A percentile compares a stretch with the other conserved stretches of the same genome.
Conservation (phyloP, 2,888 invertebrate species). For the Polymixis flavicincta region DNA sequence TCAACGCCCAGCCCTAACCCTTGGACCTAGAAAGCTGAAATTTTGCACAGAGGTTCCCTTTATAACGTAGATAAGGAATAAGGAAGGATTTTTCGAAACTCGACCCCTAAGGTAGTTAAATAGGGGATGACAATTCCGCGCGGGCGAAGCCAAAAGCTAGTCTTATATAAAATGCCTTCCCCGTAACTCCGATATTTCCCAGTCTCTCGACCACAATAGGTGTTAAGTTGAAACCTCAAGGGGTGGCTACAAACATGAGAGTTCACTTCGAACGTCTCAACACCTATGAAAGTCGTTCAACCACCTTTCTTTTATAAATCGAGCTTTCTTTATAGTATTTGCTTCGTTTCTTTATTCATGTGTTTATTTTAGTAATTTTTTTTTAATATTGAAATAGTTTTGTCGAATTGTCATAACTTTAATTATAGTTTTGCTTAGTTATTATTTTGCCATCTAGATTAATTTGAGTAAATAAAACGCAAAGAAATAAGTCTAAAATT, state of each 20-base stretch:
- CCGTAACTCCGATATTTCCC: not conserved
- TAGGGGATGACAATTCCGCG: no score
- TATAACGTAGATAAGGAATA: no score
- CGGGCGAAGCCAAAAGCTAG: no score
- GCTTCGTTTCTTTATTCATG: not conserved
- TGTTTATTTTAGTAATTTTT: not conserved
- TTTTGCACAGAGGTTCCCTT: no score
- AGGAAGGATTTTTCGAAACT: no score
- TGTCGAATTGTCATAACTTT: not conserved
- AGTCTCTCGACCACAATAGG: constrained; percentile 31
- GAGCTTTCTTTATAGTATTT: not conserved
- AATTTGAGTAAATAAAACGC: no score
- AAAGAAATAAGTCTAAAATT: no score
- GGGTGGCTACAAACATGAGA: constrained; percentile 7
- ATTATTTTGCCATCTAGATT: not conserved
- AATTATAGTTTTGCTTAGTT: not conserved
- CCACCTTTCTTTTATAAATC: constrained; percentile 15
- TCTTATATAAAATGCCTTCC: not conserved
- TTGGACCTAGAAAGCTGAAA: no score
- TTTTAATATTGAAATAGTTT: not conserved
- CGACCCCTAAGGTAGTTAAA: no score
- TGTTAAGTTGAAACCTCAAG: constrained; percentile 25
- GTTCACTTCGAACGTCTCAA: constrained; percentile 25
- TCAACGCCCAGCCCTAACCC: no score
- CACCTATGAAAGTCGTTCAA: constrained; percentile 32